phyloP scores from a whole-genome alignment of 2,888 invertebrate species.

The Erebia palarica region DNA sequence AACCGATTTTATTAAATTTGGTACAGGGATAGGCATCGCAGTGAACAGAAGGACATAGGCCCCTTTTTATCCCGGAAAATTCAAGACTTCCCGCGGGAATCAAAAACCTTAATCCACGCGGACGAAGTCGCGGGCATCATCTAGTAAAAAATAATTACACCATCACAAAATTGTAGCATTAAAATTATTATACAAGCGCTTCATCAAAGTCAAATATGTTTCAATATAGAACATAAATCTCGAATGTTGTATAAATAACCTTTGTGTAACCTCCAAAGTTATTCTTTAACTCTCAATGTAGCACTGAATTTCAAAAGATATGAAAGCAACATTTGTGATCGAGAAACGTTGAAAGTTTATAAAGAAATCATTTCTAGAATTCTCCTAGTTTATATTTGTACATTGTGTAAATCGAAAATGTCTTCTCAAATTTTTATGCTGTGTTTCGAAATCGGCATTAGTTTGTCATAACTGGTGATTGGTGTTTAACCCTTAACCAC shows the following conservation, averaged over 20 bases:
- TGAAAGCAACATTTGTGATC: slow-evolving; percentile 21
- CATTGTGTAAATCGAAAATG: background rate
- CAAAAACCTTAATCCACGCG: too few relatives aligned
- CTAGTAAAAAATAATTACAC: background rate
- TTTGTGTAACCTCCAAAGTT: slow-evolving; percentile 9
- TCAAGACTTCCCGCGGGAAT: too few relatives aligned
- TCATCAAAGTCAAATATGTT: background rate
- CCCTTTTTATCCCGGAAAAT: too few relatives aligned
- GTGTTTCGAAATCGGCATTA: background rate
- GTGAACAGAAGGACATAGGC: too few relatives aligned
- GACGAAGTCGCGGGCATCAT: too few relatives aligned
- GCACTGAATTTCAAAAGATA: slow-evolving; percentile 21
- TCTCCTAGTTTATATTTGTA: background rate
- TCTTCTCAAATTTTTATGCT: slow-evolving; percentile 3
- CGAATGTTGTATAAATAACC: slow-evolving; percentile 6
- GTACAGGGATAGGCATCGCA: too few relatives aligned
- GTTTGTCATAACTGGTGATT: background rate
- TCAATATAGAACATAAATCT: slow-evolving; percentile 13
- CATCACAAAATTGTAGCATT: background rate
- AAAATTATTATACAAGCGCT: background rate
- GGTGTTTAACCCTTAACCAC: too few relatives aligned
- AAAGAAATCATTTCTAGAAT: slow-evolving; percentile 14
- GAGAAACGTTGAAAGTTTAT: slow-evolving; percentile 15
- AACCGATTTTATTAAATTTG: too few relatives aligned
- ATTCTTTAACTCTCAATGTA: slow-evolving; percentile 11